A percentile compares a stretch with the other conserved stretches of the same genome.
These are phyloP conservation scores for Palythoa grandiflora DNA, from an alignment of 92 coral and sea anemone species.

Conservation along the genomic window DNA sequence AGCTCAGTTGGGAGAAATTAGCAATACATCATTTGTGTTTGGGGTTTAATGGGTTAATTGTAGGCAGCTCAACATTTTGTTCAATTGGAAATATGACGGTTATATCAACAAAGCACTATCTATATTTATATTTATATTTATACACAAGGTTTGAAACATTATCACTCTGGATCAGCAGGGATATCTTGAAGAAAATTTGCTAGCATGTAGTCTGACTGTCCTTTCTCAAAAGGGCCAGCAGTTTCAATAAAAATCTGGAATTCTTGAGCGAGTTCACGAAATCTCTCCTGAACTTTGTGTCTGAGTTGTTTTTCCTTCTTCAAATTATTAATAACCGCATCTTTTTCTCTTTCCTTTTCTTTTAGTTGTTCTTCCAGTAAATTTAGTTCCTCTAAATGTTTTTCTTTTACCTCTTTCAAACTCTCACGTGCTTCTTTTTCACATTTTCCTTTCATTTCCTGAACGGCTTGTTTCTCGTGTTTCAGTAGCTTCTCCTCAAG, in stretches of 20 bases:
- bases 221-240: conserved; percentile 86
- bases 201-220: conserved; percentile 87
- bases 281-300: conserved; percentile 68
- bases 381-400: conserved; percentile 69
- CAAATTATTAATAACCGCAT: conserved; percentile 56
- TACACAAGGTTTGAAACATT: background rate
- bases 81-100: background rate
- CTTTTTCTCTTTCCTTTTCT: conserved; percentile 59
- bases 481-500: conserved; percentile 79
- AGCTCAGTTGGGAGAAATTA: too few relatives aligned
- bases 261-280: conserved; percentile 69
- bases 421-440: conserved; percentile 63
- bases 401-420: conserved; percentile 58
- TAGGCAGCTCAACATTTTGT: background rate
- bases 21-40: too few relatives aligned
- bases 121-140: background rate
- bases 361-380: conserved; percentile 66
- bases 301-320: conserved; percentile 62
- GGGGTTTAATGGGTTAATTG: too few relatives aligned
- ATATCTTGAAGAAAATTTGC: conserved; percentile 64
- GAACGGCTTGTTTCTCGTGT: conserved; percentile 69
- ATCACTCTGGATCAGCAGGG: conserved; percentile 41
- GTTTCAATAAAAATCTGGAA: conserved; percentile 92
- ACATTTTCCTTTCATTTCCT: conserved; percentile 73
- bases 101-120: background rate